These are phyloP conservation scores for Tetragnatha versicolor DNA, from an alignment of 1,140 invertebrate genomes.

Conservation along the genomic window DNA sequence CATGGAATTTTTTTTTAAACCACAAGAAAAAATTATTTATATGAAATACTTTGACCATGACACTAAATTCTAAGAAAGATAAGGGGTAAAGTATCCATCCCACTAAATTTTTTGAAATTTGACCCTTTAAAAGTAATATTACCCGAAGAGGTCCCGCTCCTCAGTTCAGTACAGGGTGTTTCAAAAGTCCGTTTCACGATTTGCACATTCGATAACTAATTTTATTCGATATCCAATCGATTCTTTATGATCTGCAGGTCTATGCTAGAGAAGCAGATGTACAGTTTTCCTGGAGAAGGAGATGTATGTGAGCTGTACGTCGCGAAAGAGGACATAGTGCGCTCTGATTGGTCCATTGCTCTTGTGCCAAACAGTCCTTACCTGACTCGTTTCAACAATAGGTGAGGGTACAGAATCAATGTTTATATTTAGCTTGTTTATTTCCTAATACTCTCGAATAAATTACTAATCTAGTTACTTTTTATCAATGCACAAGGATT, in stretches of 20 bases:
- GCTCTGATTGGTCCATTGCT: constrained; percentile 26
- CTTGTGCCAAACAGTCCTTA: constrained; percentile 20
- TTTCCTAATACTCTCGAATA: background rate
- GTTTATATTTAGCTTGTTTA: background rate
- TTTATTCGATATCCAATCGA: too few relatives aligned
- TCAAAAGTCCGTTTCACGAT: too few relatives aligned
- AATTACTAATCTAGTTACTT: background rate
- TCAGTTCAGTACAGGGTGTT: too few relatives aligned
- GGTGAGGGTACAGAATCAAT: background rate
- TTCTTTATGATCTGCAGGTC: constrained; percentile 6
- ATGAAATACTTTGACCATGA: too few relatives aligned
- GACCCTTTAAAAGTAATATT: too few relatives aligned
- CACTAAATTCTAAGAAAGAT: too few relatives aligned
- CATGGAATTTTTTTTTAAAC: too few relatives aligned
- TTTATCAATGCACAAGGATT: constrained; percentile 4
- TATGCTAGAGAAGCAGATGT: constrained; percentile 34
- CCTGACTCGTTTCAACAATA: constrained; percentile 3
- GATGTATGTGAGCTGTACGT: constrained; percentile 36
- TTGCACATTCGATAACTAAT: too few relatives aligned
- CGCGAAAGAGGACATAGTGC: constrained; percentile 4
- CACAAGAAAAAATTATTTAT: too few relatives aligned
- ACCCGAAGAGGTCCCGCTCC: too few relatives aligned
- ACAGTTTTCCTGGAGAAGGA: constrained; percentile 11
- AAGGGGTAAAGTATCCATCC: too few relatives aligned
- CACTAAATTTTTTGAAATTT: too few relatives aligned